A percentile compares a stretch with the other conserved stretches of the same genome.
These are phyloP conservation scores for Pachyseris speciosa DNA, from an alignment of 64 coral and sea anemone species.

Conservation along the genomic window DNA sequence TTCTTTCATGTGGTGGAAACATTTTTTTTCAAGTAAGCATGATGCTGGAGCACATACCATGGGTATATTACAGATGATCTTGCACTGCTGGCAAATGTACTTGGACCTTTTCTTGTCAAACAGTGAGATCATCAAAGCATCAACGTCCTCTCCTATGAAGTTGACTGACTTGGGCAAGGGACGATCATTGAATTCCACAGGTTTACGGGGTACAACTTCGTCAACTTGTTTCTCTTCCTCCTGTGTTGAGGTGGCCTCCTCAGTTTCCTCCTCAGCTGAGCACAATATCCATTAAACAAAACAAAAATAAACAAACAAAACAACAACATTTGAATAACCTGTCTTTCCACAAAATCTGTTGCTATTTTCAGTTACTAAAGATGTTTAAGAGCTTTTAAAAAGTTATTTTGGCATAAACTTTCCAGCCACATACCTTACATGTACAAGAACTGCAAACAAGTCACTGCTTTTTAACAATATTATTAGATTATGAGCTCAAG, in stretches of 20 bases:
- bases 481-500: too few species aligned
- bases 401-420: too few species aligned
- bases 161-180: slow-evolving; percentile 33
- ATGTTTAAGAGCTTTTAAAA: too few species aligned
- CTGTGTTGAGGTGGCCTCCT: neutral
- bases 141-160: slow-evolving; percentile 81
- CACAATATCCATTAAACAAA: neutral
- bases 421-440: too few species aligned
- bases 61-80: slow-evolving; percentile 90
- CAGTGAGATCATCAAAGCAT: slow-evolving; percentile 56
- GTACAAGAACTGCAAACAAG: too few species aligned
- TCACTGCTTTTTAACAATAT: too few species aligned
- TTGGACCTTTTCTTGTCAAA: slow-evolving; percentile 67
- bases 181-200: slow-evolving; percentile 2
- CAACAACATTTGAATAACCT: neutral
- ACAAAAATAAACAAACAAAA: neutral
- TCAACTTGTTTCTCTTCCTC: slow-evolving; percentile 21
- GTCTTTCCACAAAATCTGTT: neutral
- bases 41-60: slow-evolving; percentile 67
- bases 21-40: too few species aligned
- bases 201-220: neutral
- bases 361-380: too few species aligned
- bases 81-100: slow-evolving; percentile 89
- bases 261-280: slow-evolving; percentile 5
- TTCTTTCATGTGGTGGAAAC: too few species aligned